These are phyloP conservation scores for Lacanobia wlatinum DNA, from an alignment of 2,888 invertebrate genomes.

Conservation along the genomic window DNA sequence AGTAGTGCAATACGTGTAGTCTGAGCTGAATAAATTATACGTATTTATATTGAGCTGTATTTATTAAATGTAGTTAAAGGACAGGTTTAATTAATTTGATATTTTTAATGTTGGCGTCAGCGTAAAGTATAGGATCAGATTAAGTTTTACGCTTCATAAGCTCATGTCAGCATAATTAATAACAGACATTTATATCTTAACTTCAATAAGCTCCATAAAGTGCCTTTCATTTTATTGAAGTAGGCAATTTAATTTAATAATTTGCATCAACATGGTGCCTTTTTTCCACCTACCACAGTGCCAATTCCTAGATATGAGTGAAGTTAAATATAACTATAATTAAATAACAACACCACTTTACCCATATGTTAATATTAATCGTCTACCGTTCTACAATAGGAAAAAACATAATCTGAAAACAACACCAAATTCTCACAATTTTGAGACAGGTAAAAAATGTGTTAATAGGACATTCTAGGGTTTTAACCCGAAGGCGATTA, in stretches of 20 bases:
- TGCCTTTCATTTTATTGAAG: background rate
- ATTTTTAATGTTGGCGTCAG: slow-evolving; percentile 8
- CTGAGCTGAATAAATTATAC: slow-evolving; percentile 37
- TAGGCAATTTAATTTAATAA: background rate
- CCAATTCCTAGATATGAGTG: background rate
- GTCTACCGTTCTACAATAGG: slow-evolving; percentile 11
- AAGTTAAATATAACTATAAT: background rate
- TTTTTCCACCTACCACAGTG: too few relatives aligned
- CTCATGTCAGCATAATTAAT: slow-evolving; percentile 21
- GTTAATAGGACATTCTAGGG: slow-evolving; percentile 36
- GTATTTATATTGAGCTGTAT: slow-evolving; percentile 34
- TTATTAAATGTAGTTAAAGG: background rate
- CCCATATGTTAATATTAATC: too few relatives aligned
- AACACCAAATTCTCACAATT: background rate
- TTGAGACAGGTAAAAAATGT: slow-evolving; percentile 4
- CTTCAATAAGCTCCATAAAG: background rate
- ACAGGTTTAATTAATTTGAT: slow-evolving; percentile 23
- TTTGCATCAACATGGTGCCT: background rate
- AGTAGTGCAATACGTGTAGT: slow-evolving; percentile 54
- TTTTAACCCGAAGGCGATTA: slow-evolving; percentile 39
- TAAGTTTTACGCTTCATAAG: slow-evolving; percentile 12
- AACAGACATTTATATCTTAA: slow-evolving; percentile 3
- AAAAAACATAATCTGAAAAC: background rate
- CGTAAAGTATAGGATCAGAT: background rate
- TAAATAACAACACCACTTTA: too few relatives aligned